phyloP scores from a whole-genome alignment of 2,113 vertebrate species.

The Rissa tridactyla region DNA sequence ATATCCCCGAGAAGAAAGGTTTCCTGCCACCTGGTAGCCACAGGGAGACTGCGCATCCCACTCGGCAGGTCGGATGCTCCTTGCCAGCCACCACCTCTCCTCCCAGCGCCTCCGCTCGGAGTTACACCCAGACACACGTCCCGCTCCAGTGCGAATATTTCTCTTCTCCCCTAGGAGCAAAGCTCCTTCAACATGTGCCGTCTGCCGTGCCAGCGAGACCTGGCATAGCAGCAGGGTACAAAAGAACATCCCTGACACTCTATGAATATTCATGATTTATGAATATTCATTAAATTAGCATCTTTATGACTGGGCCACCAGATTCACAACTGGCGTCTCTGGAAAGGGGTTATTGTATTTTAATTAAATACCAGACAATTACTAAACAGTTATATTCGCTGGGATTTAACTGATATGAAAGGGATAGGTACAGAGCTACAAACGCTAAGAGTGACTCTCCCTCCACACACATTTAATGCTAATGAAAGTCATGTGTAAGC shows the following conservation, averaged over 20 bases:
- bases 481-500: conserved; percentile 70
- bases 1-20: background rate
- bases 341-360: conserved; percentile 73
- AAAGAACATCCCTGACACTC: conserved; percentile 72
- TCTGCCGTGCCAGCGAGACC: conserved; percentile 73
- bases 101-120: background rate
- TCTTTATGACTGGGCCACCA: conserved; percentile 75
- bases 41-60: background rate
- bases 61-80: background rate
- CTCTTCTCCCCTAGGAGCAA: conserved; percentile 62
- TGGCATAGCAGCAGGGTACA: conserved; percentile 73
- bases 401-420: conserved; percentile 66
- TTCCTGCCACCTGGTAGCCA: background rate
- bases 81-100: background rate
- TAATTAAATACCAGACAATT: conserved; percentile 75
- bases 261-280: conserved; percentile 75
- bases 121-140: conserved; percentile 48
- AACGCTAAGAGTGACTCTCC: conserved; percentile 28
- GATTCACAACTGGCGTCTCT: conserved; percentile 74
- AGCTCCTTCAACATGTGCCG: conserved; percentile 73
- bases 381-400: conserved; percentile 66
- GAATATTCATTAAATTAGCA: conserved; percentile 77
- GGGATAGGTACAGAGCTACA: conserved; percentile 57
- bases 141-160: conserved; percentile 51
- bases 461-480: conserved; percentile 67